Evolutionary conservation across 2,888 invertebrate genomes (phyloP), one percentile per base, ranked within the genome.

Genomic region (Ichneumon xanthorius): DNA sequence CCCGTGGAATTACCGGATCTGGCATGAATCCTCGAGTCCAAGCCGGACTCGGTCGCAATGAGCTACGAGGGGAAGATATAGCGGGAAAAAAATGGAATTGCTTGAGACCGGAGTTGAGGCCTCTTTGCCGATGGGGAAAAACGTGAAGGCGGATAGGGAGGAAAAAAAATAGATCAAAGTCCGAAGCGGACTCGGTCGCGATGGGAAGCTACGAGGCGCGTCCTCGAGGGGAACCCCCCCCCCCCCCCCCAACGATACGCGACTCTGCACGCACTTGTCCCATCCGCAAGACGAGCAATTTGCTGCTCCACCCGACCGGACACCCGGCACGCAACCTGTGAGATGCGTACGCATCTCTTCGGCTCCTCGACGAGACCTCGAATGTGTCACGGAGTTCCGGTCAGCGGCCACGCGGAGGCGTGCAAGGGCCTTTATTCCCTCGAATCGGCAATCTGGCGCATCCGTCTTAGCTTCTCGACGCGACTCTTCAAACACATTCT

Each of bases 301-400:
- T 68, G 77, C 77, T 68, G 55, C 58, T 78, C 26, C 67, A 40
- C 68, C 61, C 61, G 76, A 55, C 68, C n/a, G 77, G 33, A 45
- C 58, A 22, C 72, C 22, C 67, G 68, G 68, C 68, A 78, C 77
- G 77, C 77, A 68, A 68, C 58, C 45, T 26, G 45, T 1, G 22
- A 0, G 14, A 26, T 58, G 19, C 11, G 9, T 26, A 26, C 26
- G 7, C 58, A 26, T 22, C 45, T 40, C 19, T 16, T 45, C 37
- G 11, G 14, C 55, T 11, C 16, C 37, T 53, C n/a, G 45, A 19
- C 48, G 73, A 45, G 30, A 30, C 73, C 61, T 61, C 48, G 45
- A 58, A 14, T 37, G 55, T 33, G n/a, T 45, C 58, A 16, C 11
- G 48, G 45, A 75, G 73, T 75, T 75, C 73, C 63, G 73, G 73